Percentiles rank a stretch among this genome's conserved stretches.
Conservation (phyloP, 1,140 invertebrate genomes). For the Meloidogyne hapla region DNA sequence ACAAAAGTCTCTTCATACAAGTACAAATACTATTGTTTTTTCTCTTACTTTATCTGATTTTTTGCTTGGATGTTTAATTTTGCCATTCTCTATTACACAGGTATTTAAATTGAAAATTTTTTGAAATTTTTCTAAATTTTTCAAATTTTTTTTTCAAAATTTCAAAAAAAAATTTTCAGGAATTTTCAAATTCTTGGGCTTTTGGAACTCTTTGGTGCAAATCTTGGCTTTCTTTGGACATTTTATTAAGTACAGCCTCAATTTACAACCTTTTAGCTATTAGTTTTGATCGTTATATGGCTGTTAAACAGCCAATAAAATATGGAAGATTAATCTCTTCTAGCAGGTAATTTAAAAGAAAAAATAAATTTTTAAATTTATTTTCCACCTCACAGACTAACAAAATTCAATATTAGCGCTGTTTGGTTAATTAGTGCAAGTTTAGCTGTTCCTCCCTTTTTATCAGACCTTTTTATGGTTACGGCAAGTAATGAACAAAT, state of each 20-base stretch:
- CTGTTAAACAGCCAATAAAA: constrained; percentile 65
- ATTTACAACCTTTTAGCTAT: constrained; percentile 67
- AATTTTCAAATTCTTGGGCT: constrained; percentile 63
- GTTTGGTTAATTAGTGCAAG: constrained; percentile 57
- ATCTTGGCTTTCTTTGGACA: constrained; percentile 67
- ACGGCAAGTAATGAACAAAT: constrained; percentile 11
- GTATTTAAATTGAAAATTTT: constrained; percentile 33
- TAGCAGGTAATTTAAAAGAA: constrained; percentile 39
- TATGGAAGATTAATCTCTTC: constrained; percentile 60
- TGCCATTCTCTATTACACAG: constrained; percentile 65
- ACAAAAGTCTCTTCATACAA: constrained; percentile 58
- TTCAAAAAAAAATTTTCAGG: constrained; percentile 48
- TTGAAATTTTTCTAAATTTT: too few species aligned
- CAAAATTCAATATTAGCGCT: constrained; percentile 53
- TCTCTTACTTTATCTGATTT: constrained; percentile 64
- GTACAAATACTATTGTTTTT: constrained; percentile 60
- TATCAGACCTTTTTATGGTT: constrained; percentile 50
- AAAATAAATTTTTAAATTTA: constrained; percentile 7
- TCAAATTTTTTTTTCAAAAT: too few species aligned
- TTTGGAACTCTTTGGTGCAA: constrained; percentile 65
- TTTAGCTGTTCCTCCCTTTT: constrained; percentile 49
- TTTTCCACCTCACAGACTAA: constrained; percentile 41
- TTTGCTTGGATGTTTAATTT: constrained; percentile 64
- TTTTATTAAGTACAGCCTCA: constrained; percentile 66
- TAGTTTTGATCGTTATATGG: constrained; percentile 66